phyloP scores from a whole-genome alignment of 2,113 vertebrate genomes.

The Glaucomys volans region DNA sequence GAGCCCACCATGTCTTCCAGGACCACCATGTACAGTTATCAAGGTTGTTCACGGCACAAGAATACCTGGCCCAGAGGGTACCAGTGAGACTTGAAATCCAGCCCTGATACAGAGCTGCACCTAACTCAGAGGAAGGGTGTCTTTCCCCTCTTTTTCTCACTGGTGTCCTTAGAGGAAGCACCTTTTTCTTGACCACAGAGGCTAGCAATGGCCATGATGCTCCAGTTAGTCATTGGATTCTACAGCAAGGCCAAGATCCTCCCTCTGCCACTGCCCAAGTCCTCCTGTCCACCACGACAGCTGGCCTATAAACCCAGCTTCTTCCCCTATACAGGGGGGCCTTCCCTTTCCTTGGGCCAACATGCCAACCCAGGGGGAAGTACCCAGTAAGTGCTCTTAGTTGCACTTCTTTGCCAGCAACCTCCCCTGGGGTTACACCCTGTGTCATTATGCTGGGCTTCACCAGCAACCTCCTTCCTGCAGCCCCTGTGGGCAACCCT shows the following conservation, averaged over 20 bases:
- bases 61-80: neutral
- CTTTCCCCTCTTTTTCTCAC: neutral
- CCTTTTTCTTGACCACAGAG: neutral
- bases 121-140: neutral
- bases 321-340: too few relatives aligned
- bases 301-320: neutral
- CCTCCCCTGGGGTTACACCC: neutral
- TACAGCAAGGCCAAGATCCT: neutral
- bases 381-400: neutral
- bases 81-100: neutral
- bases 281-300: neutral
- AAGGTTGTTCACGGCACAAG: neutral
- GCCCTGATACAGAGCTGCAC: neutral
- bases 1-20: neutral
- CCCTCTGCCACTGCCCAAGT: neutral
- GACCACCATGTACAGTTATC: neutral
- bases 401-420: neutral
- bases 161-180: neutral
- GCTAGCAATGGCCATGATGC: neutral
- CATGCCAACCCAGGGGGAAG: accelerated
- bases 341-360: neutral
- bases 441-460: too few relatives aligned
- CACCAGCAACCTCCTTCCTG: neutral
- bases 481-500: neutral
- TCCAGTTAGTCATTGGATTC: neutral